Conservation (phyloP, 2,888 invertebrate genomes). For the Ichneumon xanthorius region DNA sequence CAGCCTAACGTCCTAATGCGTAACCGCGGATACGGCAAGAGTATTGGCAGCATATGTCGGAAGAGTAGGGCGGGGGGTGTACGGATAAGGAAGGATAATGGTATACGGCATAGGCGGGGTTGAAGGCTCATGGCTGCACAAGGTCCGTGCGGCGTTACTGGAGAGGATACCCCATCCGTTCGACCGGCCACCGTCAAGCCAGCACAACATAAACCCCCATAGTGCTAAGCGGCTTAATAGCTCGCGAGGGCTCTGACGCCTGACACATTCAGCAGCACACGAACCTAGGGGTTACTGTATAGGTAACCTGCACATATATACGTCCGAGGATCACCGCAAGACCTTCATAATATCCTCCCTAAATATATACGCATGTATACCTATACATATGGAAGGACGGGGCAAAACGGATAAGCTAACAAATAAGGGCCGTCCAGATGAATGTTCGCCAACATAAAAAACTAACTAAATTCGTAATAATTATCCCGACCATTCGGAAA, state of each 20-base stretch:
- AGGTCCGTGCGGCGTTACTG: constrained; percentile 56
- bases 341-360: constrained; percentile 12
- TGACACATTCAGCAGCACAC: constrained; percentile 79
- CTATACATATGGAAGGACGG: too few species aligned
- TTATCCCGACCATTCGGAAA: too few species aligned
- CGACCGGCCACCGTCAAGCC: constrained; percentile 72
- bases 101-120: constrained; percentile 74
- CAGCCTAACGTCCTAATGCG: constrained; percentile 9
- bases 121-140: constrained; percentile 68
- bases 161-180: constrained; percentile 74
- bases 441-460: too few species aligned
- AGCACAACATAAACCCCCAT: constrained; percentile 83
- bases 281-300: constrained; percentile 1
- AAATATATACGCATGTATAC: too few species aligned
- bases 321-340: constrained; percentile 21
- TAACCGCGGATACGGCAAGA: constrained; percentile 31
- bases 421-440: too few species aligned
- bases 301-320: neutral
- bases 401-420: too few species aligned
- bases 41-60: constrained; percentile 77
- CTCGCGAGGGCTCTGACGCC: constrained; percentile 83
- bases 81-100: constrained; percentile 64
- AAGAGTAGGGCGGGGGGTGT: constrained; percentile 70
- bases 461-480: too few species aligned
- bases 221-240: constrained; percentile 84